Percentiles rank a stretch among this genome's conserved stretches.
Evolutionary conservation across 2,888 invertebrate species (phyloP).

Genomic region (Lingula anatina): DNA sequence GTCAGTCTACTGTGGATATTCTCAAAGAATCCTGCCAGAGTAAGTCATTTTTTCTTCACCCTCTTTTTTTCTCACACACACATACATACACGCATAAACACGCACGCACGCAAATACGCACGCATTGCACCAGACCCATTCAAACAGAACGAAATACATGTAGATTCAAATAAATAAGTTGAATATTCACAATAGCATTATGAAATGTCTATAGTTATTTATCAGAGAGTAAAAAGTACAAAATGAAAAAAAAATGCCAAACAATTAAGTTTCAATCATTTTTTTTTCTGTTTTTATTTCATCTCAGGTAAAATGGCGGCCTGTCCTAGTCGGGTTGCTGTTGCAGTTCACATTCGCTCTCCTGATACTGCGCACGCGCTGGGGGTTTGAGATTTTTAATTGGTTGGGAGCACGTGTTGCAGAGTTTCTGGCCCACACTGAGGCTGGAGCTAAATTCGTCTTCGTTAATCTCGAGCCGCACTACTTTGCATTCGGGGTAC

Average conservation of each 20-base stretch:
- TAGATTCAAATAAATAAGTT: too few relatives aligned
- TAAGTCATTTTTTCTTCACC: too few relatives aligned
- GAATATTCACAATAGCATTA: too few relatives aligned
- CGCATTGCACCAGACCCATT: too few relatives aligned
- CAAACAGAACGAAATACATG: too few relatives aligned
- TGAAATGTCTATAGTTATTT: too few relatives aligned
- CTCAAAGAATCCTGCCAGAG: constrained; percentile 36
- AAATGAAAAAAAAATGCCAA: too few relatives aligned
- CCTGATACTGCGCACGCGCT: constrained; percentile 18
- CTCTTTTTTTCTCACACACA: too few relatives aligned
- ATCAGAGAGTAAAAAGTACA: too few relatives aligned
- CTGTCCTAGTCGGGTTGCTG: constrained; percentile 71
- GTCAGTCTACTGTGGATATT: constrained; percentile 31
- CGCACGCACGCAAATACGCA: too few relatives aligned
- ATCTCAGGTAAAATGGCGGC: constrained; percentile 60
- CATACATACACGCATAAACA: too few relatives aligned
- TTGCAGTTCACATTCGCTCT: constrained; percentile 69
- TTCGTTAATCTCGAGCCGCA: constrained; percentile 56
- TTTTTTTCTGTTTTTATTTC: background rate
- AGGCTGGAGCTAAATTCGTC: constrained; percentile 75
- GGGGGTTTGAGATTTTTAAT: constrained; percentile 60
- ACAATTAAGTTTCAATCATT: too few relatives aligned
- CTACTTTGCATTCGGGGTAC: constrained; percentile 80
- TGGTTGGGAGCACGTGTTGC: constrained; percentile 67
- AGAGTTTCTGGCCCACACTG: constrained; percentile 71